A percentile compares a stretch with the other conserved stretches of the same genome.
phyloP scores from a whole-genome alignment of 2,113 vertebrate species.

The Galemys pyrenaicus region DNA sequence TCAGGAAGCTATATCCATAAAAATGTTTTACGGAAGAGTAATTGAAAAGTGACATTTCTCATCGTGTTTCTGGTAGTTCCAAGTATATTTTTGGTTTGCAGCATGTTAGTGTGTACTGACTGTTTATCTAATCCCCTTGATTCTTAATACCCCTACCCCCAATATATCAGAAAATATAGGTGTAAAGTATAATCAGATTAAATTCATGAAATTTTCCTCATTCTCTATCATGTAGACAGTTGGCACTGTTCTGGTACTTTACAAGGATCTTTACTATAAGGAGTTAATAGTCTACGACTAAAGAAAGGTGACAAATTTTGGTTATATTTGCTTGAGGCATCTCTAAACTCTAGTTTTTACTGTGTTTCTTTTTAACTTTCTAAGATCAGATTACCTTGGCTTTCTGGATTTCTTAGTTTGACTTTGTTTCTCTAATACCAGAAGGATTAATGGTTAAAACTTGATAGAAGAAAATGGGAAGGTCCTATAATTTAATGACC shows the following conservation, averaged over 20 bases:
- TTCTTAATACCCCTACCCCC: neutral
- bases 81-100: neutral
- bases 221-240: neutral
- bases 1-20: neutral
- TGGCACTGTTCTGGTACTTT: conserved; percentile 15
- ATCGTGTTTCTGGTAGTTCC: neutral
- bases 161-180: conserved; percentile 44
- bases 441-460: conserved; percentile 57
- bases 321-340: conserved; percentile 43
- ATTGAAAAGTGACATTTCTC: neutral
- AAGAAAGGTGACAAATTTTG: conserved; percentile 11
- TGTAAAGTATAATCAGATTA: conserved; percentile 17
- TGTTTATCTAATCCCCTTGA: neutral
- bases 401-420: conserved; percentile 55
- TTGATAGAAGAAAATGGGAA: conserved; percentile 51
- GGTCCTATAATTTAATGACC: conserved; percentile 47
- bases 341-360: conserved; percentile 29
- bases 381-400: conserved; percentile 47
- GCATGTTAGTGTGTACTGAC: neutral
- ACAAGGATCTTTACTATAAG: neutral
- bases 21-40: neutral
- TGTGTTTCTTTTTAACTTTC: conserved; percentile 56
- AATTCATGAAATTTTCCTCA: conserved; percentile 4
- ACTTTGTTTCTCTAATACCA: conserved; percentile 54
- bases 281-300: neutral